These are phyloP conservation scores for Drosophila subsilvestris DNA, from an alignment of 2,888 invertebrate genomes.

Conservation along the genomic window DNA sequence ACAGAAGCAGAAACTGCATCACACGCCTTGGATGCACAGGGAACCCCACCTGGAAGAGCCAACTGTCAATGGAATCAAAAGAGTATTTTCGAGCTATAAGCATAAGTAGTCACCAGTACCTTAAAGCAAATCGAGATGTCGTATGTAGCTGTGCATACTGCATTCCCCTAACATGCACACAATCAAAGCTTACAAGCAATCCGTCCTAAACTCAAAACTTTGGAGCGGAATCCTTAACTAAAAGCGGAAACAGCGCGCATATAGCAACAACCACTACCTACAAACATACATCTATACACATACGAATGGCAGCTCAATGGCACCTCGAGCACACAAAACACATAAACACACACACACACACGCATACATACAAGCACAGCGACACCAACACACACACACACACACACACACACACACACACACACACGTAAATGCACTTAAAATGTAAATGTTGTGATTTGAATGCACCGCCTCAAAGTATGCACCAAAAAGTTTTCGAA, in stretches of 20 bases:
- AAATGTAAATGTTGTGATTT: constrained; percentile 77
- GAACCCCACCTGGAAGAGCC: constrained; percentile 36
- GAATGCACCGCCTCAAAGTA: constrained; percentile 77
- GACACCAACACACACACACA: constrained; percentile 25
- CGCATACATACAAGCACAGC: constrained; percentile 1
- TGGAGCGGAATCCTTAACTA: constrained; percentile 60
- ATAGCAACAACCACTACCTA: neutral
- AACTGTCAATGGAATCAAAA: constrained; percentile 62
- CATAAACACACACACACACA: constrained; percentile 5
- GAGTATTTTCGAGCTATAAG: constrained; percentile 74
- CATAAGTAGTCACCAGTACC: constrained; percentile 79
- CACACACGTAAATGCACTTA: constrained; percentile 67
- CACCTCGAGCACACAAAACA: constrained; percentile 5
- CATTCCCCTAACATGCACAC: constrained; percentile 33
- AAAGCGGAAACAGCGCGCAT: neutral
- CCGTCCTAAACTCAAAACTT: constrained; percentile 74
- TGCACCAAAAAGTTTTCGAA: constrained; percentile 74
- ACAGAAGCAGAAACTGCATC: constrained; percentile 15
- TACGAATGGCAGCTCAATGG: neutral
- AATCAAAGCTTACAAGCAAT: constrained; percentile 71
- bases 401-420: constrained; percentile 14
- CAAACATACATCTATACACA: neutral
- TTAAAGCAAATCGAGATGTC: constrained; percentile 66
- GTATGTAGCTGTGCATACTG: constrained; percentile 50
- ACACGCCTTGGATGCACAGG: constrained; percentile 55